Evolutionary conservation across 2,888 invertebrate species (phyloP), one percentile per base, ranked within the genome.

Genomic region (Nematopogon swammerdamellus): DNA sequence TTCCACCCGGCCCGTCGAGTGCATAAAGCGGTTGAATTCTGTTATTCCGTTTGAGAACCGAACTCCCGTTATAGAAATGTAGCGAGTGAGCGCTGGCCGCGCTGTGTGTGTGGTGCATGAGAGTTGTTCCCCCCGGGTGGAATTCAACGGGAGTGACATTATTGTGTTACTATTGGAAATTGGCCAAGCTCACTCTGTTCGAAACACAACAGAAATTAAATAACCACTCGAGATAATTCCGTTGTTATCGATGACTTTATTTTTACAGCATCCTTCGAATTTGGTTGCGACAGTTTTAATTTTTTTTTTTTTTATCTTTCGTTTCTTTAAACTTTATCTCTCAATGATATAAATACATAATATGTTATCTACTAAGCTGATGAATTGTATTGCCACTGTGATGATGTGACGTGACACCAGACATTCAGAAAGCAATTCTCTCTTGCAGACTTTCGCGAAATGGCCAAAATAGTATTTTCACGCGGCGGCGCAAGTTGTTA

Each of bases 381-480:
- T n/a, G n/a, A n/a, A n/a, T n/a, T n/a, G n/a, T n/a, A n/a, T n/a
- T n/a, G n/a, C n/a, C n/a, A n/a, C 36, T 36, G 36, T 36, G 36
- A 36, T 36, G 36, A n/a, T 36, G 36, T 36, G 36, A 36, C 36
- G 11, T 36, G 11, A 36, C n/a, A 14, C 36, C 8, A 14, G 4
- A 36, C 3, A 8, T 14, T 36, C 11, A 18, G 44, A 17, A 44
- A 19, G 16, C 44, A 20, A 20, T 46, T 75, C 69, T 77, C 69
- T 73, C 83, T 86, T 86, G 81, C 87, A 87, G 87, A 87, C 87
- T 87, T 87, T 85, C 86, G 84, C 82, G 83, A 85, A 77, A 85
- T 87, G 83, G 85, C 87, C 82, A 83, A 83, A 82, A 82, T 85
- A 80, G 83, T 86, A 84, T 86, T 86, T 84, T 68, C 64, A 64